Evolutionary conservation across 1,140 invertebrate genomes (phyloP).

Genomic region (Drosophila miranda): DNA sequence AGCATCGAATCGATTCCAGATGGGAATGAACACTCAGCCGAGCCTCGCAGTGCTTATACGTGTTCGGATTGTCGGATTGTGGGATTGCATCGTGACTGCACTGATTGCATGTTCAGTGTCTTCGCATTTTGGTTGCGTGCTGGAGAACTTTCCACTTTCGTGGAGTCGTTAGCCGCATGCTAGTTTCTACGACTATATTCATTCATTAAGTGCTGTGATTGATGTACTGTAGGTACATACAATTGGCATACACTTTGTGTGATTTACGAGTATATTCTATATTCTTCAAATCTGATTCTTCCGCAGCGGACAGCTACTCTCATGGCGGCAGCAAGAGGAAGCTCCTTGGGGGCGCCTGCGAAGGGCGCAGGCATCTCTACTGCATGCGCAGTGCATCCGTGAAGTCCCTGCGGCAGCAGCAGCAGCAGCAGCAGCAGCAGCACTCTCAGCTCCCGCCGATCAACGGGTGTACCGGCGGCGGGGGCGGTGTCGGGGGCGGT

Average conservation of each 20-base stretch:
- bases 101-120: neutral
- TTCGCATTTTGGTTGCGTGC: slow-evolving; percentile 6
- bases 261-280: no score
- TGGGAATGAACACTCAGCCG: no score
- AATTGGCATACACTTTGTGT: no score
- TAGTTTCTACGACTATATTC: neutral
- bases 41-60: no score
- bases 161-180: slow-evolving; percentile 24
- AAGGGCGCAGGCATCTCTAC: slow-evolving; percentile 69
- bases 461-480: slow-evolving; percentile 10
- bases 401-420: slow-evolving; percentile 57
- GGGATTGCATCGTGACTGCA: no score
- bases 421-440: slow-evolving; percentile 8
- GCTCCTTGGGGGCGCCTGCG: slow-evolving; percentile 49
- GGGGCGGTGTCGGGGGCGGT: neutral
- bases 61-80: no score
- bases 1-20: neutral
- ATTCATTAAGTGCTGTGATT: no score
- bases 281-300: neutral
- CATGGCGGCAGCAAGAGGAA: slow-evolving; percentile 61
- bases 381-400: slow-evolving; percentile 72
- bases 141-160: neutral
- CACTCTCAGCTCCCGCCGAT: slow-evolving; percentile 9
- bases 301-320: slow-evolving; percentile 47
- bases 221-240: no score